Evolutionary conservation across 2,797 vertebrate species (phyloP).

Genomic region (Gambelia wislizenii): DNA sequence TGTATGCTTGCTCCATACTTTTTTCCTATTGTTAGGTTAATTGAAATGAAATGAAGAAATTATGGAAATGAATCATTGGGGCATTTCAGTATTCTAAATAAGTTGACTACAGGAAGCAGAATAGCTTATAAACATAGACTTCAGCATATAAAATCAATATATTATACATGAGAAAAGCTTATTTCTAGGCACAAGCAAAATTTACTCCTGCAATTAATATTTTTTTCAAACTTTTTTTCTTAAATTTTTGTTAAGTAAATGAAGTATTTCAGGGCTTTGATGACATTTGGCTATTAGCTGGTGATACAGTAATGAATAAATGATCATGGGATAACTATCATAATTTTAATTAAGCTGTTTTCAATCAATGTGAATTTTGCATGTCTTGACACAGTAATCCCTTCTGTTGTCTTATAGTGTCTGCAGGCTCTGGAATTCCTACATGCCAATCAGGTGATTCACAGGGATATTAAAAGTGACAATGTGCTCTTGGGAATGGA

Average conservation of each 20-base stretch:
- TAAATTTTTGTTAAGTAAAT: neutral
- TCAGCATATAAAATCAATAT: neutral
- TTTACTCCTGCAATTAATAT: neutral
- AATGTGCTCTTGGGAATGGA: constrained; percentile 98
- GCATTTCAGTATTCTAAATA: neutral
- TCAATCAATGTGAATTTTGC: neutral
- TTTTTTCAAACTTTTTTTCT: neutral
- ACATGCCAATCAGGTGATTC: constrained; percentile 97
- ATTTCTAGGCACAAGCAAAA: neutral
- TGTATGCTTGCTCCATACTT: neutral
- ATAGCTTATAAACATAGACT: neutral
- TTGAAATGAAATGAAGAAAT: neutral
- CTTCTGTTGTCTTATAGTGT: constrained; percentile 81
- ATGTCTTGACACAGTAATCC: neutral
- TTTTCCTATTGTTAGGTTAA: neutral
- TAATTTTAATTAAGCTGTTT: neutral
- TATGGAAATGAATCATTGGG: neutral
- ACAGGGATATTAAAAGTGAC: constrained; percentile 99
- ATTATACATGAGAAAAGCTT: neutral
- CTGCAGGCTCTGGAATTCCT: constrained; percentile 97
- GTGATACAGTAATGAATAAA: neutral
- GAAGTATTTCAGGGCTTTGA: neutral
- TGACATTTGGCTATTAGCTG: neutral
- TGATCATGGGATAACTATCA: neutral
- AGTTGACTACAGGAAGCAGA: neutral